Evolutionary conservation across 2,888 invertebrate genomes (phyloP).

Genomic region (Sarcophaga caerulescens): DNA sequence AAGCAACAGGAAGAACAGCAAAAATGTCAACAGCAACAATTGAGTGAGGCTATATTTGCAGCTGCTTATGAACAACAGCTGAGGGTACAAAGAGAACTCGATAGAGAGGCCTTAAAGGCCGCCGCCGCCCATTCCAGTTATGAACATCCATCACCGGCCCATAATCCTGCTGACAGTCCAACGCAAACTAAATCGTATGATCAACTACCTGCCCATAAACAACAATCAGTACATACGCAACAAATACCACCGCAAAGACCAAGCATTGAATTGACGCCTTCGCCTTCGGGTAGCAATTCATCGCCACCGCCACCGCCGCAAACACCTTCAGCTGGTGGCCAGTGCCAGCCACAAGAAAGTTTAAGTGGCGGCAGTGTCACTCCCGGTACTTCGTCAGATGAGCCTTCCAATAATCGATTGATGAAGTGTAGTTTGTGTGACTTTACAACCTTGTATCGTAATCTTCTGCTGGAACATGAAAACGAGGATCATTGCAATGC

Average conservation of each 20-base stretch:
- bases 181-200: slow-evolving; percentile 48
- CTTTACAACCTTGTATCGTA: slow-evolving; percentile 85
- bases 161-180: slow-evolving; percentile 47
- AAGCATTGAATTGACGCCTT: slow-evolving; percentile 74
- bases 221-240: slow-evolving; percentile 40
- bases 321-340: slow-evolving; percentile 62
- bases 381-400: slow-evolving; percentile 67
- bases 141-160: slow-evolving; percentile 69
- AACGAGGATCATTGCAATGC: slow-evolving; percentile 89
- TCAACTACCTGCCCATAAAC: slow-evolving; percentile 67
- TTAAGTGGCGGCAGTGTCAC: slow-evolving; percentile 39
- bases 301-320: slow-evolving; percentile 73
- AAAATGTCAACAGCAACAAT: slow-evolving; percentile 76
- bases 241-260: slow-evolving; percentile 56
- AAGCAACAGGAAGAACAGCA: slow-evolving; percentile 78
- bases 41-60: slow-evolving; percentile 72
- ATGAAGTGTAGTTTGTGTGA: slow-evolving; percentile 86
- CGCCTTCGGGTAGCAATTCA: slow-evolving; percentile 76
- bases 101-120: slow-evolving; percentile 63
- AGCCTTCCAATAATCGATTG: slow-evolving; percentile 78
- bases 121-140: slow-evolving; percentile 67
- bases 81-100: slow-evolving; percentile 70
- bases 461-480: slow-evolving; percentile 87
- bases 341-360: slow-evolving; percentile 29
- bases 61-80: slow-evolving; percentile 75